Base-by-base conservation (phyloP, 2,888 invertebrate species). In the Drosophila flavopinicola region DNA sequence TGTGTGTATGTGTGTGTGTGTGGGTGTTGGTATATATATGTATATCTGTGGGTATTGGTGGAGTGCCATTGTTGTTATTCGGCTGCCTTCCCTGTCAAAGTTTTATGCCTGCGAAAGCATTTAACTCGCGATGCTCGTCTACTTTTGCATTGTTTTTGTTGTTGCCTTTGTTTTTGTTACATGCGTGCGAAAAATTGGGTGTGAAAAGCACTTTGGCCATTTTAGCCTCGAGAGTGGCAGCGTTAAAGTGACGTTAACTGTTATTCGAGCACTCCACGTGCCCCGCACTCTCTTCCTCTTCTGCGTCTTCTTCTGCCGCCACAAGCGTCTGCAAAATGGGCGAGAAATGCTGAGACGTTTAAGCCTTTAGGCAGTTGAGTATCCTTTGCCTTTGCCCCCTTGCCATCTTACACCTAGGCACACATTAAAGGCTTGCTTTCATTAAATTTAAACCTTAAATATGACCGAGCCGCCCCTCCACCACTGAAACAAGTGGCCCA, bases 201-300 rank as follows among this genome's bases (percentile, higher is more conserved):
- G 83, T 66, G 83, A 83, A 83, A 83, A 86, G 80, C 77, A 85
- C 78, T 76, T 69, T 74, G 67, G 61, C 52, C 52, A 54, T 82
- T 70, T 66, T 60, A 45, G 68, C 67, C 64, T 39, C 58, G 17
- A 61, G 61, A 35, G 63, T 57, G 66, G 54, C 51, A 56, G 58
- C 54, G 65, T 60, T 71, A 71, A 79, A 79, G 78, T 77, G 80
- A 77, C 84, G 75, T 84, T 84, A 77, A 86, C 74, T 84, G 82
- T 83, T 77, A 75, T 78, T 69, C 69, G 64, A 68, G 68, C 49
- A 61, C 58, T 48, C 45, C 51, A 71, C 49, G 56, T 41, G 44
- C 53, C 39, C 25, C 39, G 32, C 20, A 44, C 25, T 9, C 23
- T 0, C 0, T 7, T 3, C 6, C 23, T 2, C 20, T 20, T 2